Percentiles rank a stretch among this genome's conserved stretches.
Evolutionary conservation across 1,140 invertebrate species (phyloP).

Genomic region (Nebria ingens): DNA sequence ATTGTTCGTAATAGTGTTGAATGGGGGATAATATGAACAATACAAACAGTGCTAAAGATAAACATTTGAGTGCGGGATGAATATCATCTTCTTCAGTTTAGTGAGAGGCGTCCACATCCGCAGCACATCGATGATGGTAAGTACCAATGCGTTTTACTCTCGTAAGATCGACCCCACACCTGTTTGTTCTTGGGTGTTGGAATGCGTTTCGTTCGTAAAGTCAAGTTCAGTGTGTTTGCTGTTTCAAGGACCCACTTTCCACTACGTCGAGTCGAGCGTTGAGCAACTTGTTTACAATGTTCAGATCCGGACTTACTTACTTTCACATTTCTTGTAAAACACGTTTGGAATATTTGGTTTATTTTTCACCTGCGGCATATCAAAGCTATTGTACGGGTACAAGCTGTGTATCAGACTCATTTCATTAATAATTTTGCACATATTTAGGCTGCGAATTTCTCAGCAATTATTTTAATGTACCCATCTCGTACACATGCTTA

Average conservation of each 20-base stretch:
- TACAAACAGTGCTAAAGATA: no score
- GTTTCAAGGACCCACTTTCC: slow-evolving; percentile 4
- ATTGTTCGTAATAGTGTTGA: no score
- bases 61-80: no score
- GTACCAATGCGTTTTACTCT: not conserved
- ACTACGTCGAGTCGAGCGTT: not conserved
- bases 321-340: not conserved
- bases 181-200: not conserved
- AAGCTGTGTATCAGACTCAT: not conserved
- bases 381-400: not conserved
- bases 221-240: slow-evolving; percentile 1
- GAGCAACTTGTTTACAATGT: slow-evolving; percentile 2
- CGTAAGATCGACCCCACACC: not conserved
- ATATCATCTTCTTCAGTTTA: no score
- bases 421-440: not conserved
- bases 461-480: no score
- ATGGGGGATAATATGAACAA: no score
- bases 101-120: no score
- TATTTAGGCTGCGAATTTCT: no score
- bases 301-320: not conserved
- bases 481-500: not conserved
- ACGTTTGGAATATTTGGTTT: not conserved
- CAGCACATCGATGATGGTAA: no score
- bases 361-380: not conserved
- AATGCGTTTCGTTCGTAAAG: not conserved